phyloP scores from a whole-genome alignment of 2,113 vertebrate genomes.

The Pyrgilauda ruficollis region DNA sequence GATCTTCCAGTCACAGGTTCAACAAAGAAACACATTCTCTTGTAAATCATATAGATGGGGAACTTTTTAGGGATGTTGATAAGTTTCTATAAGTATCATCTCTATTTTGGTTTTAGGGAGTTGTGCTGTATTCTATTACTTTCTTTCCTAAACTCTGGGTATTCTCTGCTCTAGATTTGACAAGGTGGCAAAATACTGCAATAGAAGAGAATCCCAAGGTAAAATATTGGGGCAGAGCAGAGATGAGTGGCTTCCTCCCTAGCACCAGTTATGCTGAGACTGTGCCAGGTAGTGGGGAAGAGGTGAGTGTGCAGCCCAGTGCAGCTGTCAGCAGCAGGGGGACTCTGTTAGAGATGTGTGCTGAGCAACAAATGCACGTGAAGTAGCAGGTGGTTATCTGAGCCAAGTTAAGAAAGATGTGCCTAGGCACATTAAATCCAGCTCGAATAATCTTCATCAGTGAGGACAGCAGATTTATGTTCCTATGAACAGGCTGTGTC shows the following conservation, averaged over 20 bases:
- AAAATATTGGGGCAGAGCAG: not conserved
- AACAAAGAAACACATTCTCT: not conserved
- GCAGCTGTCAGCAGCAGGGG: not conserved
- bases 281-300: not conserved
- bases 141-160: not conserved
- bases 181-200: not conserved
- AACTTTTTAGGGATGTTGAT: not conserved
- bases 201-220: not conserved
- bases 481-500: conserved; percentile 59
- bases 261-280: not conserved
- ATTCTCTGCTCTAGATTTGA: not conserved
- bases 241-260: not conserved
- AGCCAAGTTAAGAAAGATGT: conserved; percentile 55
- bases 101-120: not conserved
- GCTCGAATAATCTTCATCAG: conserved; percentile 40
- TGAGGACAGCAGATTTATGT: conserved; percentile 67
- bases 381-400: conserved; percentile 41
- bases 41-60: not conserved
- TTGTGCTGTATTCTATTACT: not conserved
- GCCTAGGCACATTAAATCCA: conserved; percentile 64
- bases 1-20: not conserved
- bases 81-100: not conserved
- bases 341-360: not conserved
- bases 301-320: not conserved
- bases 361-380: not conserved